These are phyloP conservation scores for Lethocerus indicus DNA, from an alignment of 1,140 invertebrate genomes.

Conservation along the genomic window DNA sequence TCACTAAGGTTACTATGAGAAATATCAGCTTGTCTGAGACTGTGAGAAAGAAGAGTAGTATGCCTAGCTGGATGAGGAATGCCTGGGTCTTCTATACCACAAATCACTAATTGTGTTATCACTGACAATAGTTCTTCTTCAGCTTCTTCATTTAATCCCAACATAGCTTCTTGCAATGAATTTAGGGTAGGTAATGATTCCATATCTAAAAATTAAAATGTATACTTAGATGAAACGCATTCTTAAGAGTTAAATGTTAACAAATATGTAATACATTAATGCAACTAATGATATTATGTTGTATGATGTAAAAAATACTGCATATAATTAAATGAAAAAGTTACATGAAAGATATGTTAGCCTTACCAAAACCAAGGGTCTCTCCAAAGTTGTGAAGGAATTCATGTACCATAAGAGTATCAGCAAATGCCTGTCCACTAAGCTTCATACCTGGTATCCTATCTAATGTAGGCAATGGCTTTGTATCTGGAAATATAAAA, in stretches of 20 bases:
- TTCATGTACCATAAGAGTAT: conserved; percentile 85
- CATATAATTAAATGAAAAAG: too few relatives aligned
- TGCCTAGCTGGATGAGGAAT: conserved; percentile 75
- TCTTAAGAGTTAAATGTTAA: too few relatives aligned
- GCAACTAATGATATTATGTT: too few relatives aligned
- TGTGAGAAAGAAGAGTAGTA: conserved; percentile 76
- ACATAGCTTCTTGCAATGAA: conserved; percentile 66
- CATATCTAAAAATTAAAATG: conserved; percentile 40
- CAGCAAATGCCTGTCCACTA: conserved; percentile 73
- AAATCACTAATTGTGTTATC: conserved; percentile 74
- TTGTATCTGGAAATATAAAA: conserved; percentile 33
- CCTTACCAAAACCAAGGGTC: conserved; percentile 78
- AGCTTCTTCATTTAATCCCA: conserved; percentile 60
- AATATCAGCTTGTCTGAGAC: conserved; percentile 78
- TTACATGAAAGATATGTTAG: too few relatives aligned
- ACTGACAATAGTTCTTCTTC: conserved; percentile 79
- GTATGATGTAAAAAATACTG: too few relatives aligned
- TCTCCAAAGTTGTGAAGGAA: conserved; percentile 92
- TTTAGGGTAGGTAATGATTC: conserved; percentile 72
- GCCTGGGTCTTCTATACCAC: conserved; percentile 87
- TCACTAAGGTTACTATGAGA: conserved; percentile 84
- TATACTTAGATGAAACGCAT: too few relatives aligned
- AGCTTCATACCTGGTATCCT: conserved; percentile 67
- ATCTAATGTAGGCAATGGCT: conserved; percentile 53
- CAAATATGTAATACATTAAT: too few relatives aligned